These are phyloP conservation scores for Tetragnatha versicolor DNA, from an alignment of 1,140 invertebrate species.

Conservation along the genomic window DNA sequence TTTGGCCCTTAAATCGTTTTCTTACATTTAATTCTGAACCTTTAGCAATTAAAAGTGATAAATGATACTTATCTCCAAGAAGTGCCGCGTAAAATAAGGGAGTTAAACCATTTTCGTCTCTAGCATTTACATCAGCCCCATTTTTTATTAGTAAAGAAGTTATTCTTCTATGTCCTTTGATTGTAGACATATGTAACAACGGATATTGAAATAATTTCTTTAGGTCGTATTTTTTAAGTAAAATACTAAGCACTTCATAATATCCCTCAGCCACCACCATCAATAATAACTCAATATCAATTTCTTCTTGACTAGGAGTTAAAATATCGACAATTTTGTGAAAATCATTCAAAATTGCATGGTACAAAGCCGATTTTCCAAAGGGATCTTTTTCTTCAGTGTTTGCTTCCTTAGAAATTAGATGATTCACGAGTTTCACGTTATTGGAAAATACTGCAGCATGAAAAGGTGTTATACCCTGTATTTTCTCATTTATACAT, in stretches of 20 bases:
- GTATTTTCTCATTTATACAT: conserved; percentile 76
- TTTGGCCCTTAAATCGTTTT: too few relatives aligned
- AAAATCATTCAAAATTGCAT: too few relatives aligned
- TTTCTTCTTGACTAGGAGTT: too few relatives aligned
- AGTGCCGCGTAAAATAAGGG: conserved; percentile 80
- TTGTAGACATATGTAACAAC: too few relatives aligned
- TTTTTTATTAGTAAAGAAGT: too few relatives aligned
- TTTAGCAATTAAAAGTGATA: too few relatives aligned
- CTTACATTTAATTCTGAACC: too few relatives aligned
- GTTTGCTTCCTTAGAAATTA: background rate
- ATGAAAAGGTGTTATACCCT: background rate
- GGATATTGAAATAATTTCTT: background rate
- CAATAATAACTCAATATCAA: background rate
- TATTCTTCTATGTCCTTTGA: too few relatives aligned
- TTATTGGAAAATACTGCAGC: background rate
- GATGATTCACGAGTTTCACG: background rate
- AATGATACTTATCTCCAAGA: too few relatives aligned
- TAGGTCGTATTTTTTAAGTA: background rate
- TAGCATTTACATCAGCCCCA: conserved; percentile 26
- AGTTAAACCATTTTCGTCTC: conserved; percentile 21
- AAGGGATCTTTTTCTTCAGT: too few relatives aligned
- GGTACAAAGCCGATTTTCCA: too few relatives aligned
- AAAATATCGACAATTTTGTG: too few relatives aligned
- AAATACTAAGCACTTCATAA: background rate
- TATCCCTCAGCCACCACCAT: background rate